phyloP scores from a whole-genome alignment of 2,888 invertebrate species.

The Andrena chrysosceles region DNA sequence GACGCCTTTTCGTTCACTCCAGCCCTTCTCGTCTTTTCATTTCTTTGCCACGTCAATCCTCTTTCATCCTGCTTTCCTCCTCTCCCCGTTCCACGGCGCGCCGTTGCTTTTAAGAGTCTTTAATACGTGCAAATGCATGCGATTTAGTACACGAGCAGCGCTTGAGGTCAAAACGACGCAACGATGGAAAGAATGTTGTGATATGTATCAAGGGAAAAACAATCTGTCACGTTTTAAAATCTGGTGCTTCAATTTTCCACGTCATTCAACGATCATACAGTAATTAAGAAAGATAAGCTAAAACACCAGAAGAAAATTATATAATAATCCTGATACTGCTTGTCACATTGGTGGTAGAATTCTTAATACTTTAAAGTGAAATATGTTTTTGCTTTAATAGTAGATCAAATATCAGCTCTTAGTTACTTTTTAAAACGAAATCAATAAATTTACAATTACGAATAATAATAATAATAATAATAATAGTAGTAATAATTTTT shows the following conservation, averaged over 20 bases:
- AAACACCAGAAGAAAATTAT: not conserved
- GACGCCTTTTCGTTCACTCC: constrained; percentile 24
- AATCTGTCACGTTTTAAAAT: not conserved
- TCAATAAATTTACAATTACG: not conserved
- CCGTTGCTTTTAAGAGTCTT: constrained; percentile 43
- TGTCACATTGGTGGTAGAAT: too few species aligned
- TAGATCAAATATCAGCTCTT: too few species aligned
- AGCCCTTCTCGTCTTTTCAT: constrained; percentile 39
- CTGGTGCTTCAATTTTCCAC: not conserved
- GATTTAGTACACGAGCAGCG: constrained; percentile 14
- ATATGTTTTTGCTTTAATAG: too few species aligned
- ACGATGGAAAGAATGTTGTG: not conserved
- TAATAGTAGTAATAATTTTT: too few species aligned
- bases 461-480: not conserved
- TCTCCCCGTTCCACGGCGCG: constrained; percentile 7
- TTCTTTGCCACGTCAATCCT: constrained; percentile 39
- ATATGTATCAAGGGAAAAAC: not conserved
- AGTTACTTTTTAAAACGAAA: not conserved
- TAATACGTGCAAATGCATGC: constrained; percentile 52
- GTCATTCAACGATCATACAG: not conserved
- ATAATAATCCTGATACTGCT: not conserved
- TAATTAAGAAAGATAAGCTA: not conserved
- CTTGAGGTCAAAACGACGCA: constrained; percentile 16
- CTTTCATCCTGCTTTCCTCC: constrained; percentile 21
- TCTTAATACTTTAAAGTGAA: too few species aligned